Conservation (phyloP, 2,888 invertebrate species). For the Trichopoda pennipes region DNA sequence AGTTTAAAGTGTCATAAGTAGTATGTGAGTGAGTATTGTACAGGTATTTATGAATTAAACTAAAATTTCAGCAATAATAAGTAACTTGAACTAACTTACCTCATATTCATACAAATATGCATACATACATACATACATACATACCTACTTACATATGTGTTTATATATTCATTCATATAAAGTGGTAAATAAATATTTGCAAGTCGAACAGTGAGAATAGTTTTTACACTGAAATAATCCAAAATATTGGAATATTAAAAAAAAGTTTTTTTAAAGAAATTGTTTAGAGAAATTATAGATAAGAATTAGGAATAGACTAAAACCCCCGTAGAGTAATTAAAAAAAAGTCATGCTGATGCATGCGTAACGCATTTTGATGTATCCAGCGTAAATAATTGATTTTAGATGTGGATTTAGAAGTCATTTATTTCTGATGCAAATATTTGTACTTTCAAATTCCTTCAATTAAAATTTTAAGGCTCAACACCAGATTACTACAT, state of each 20-base stretch:
- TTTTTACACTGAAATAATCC: constrained; percentile 20
- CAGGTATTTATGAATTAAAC: constrained; percentile 49
- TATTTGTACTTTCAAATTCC: no score
- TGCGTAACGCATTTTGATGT: no score
- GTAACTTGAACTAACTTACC: constrained; percentile 32
- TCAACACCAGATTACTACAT: no score
- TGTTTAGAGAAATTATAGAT: no score
- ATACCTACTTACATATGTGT: constrained; percentile 1
- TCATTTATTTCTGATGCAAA: no score
- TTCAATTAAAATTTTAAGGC: no score
- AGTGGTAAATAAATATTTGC: constrained; percentile 2
- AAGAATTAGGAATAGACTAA: no score
- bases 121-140: background rate
- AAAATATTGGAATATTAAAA: background rate
- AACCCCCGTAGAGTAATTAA: no score
- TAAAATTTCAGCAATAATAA: constrained; percentile 28
- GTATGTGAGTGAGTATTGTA: constrained; percentile 1
- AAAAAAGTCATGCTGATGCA: no score
- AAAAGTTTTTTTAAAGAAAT: no score
- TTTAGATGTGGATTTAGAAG: no score
- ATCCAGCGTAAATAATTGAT: no score
- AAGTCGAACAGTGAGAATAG: background rate
- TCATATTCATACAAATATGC: background rate
- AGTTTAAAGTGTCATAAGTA: constrained; percentile 62
- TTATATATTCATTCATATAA: background rate